Percentiles rank a stretch among this genome's conserved stretches.
These are phyloP conservation scores for Parasteatoda lunata DNA, from an alignment of 2,888 invertebrate genomes.

Conservation along the genomic window DNA sequence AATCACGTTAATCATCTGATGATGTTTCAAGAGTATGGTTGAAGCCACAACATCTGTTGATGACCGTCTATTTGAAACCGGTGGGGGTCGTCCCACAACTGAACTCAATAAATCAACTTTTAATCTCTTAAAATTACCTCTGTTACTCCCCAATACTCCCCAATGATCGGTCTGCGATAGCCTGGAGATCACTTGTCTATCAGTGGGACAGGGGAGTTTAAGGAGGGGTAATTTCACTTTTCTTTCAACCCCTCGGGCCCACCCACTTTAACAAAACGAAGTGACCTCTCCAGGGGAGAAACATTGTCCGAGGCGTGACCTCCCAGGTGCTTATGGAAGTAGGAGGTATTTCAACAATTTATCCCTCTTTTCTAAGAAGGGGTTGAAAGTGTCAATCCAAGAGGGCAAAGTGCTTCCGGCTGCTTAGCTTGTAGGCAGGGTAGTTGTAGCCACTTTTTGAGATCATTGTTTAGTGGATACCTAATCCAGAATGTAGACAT, in stretches of 20 bases:
- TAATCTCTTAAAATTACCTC: slow-evolving; percentile 38
- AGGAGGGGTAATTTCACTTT: slow-evolving; percentile 20
- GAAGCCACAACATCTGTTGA: slow-evolving; percentile 1
- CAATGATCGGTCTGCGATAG: neutral
- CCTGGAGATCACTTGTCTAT: neutral
- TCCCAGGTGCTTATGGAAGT: slow-evolving; percentile 38
- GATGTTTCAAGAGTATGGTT: neutral
- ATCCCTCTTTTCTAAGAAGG: neutral
- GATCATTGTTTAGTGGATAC: neutral
- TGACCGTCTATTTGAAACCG: neutral
- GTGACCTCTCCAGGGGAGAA: slow-evolving; percentile 13
- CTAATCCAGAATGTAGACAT: too few species aligned
- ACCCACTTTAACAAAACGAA: slow-evolving; percentile 27
- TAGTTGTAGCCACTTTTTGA: neutral
- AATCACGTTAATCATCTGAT: slow-evolving; percentile 8
- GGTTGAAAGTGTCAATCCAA: neutral
- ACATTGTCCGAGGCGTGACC: slow-evolving; percentile 46
- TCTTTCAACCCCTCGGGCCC: neutral
- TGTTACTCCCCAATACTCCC: neutral
- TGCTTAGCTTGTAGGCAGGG: neutral
- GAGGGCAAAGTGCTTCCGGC: slow-evolving; percentile 37
- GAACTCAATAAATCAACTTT: slow-evolving; percentile 17
- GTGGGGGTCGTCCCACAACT: neutral
- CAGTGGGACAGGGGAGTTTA: neutral
- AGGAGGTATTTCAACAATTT: neutral